phyloP scores from a whole-genome alignment of 2,113 vertebrate genomes.

The Epinephelus cyanopodus region DNA sequence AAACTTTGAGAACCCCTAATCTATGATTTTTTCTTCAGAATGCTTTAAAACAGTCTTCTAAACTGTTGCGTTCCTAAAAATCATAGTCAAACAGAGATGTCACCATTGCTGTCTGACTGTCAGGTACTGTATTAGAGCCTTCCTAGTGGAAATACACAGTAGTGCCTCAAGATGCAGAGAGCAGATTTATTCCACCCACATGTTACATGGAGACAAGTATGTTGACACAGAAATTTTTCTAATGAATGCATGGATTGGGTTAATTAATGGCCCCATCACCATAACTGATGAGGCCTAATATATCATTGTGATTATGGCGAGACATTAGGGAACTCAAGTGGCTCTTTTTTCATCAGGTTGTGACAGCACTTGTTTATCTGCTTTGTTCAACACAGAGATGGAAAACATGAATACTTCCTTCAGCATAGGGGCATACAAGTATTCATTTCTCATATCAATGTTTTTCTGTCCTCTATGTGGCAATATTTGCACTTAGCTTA shows the following conservation, averaged over 20 bases:
- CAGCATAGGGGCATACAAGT: neutral
- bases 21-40: too few relatives aligned
- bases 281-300: constrained; percentile 46
- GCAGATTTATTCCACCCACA: constrained; percentile 39
- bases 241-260: constrained; percentile 50
- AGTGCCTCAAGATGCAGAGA: neutral
- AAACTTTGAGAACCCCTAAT: too few relatives aligned
- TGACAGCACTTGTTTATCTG: constrained; percentile 33
- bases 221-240: constrained; percentile 46
- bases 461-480: neutral
- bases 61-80: too few relatives aligned
- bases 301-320: constrained; percentile 47
- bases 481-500: neutral
- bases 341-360: constrained; percentile 15
- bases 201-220: constrained; percentile 34
- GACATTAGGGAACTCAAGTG: constrained; percentile 38
- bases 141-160: neutral
- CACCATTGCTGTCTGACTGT: neutral
- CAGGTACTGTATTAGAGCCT: neutral
- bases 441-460: neutral
- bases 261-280: constrained; percentile 58
- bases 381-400: constrained; percentile 25
- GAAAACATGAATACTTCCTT: neutral
- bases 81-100: too few relatives aligned
- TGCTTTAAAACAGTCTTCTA: too few relatives aligned